These are phyloP conservation scores for Semotilus atromaculatus DNA, from an alignment of 2,797 vertebrate genomes.

Conservation along the genomic window DNA sequence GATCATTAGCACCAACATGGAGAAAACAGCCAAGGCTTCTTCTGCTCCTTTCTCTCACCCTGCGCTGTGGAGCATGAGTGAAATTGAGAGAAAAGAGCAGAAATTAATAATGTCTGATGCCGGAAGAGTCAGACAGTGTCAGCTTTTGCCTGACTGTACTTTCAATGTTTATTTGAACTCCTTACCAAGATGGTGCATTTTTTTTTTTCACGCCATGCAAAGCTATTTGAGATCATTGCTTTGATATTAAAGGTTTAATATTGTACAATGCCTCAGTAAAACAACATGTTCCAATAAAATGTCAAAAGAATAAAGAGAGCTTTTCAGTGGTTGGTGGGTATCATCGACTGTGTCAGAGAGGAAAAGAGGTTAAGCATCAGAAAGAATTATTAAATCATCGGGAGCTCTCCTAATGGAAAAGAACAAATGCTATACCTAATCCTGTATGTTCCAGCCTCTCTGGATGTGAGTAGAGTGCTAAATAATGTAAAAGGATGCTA, in stretches of 20 bases:
- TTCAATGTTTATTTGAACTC: constrained; percentile 33
- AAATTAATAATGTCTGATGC: constrained; percentile 51
- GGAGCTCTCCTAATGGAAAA: constrained; percentile 89
- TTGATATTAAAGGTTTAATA: constrained; percentile 9
- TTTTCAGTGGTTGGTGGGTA: neutral
- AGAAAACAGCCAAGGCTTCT: constrained; percentile 23
- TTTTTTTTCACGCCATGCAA: neutral
- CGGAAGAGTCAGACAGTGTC: constrained; percentile 87
- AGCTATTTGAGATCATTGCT: constrained; percentile 5
- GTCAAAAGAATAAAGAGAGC: neutral
- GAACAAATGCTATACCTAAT: constrained; percentile 89
- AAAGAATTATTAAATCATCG: constrained; percentile 81
- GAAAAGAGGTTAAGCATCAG: constrained; percentile 57
- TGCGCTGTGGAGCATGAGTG: constrained; percentile 10
- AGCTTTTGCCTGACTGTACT: constrained; percentile 73
- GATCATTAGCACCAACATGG: constrained; percentile 37
- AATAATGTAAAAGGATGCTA: neutral
- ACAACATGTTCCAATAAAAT: neutral
- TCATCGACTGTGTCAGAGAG: constrained; percentile 34
- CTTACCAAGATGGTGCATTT: neutral
- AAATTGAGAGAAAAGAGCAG: constrained; percentile 13
- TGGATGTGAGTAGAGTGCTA: neutral
- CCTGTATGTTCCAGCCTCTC: neutral
- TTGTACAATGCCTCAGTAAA: neutral
- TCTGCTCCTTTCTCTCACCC: neutral